phyloP scores from a whole-genome alignment of 2,797 vertebrate species.

The Mormyrops boulengeri region DNA sequence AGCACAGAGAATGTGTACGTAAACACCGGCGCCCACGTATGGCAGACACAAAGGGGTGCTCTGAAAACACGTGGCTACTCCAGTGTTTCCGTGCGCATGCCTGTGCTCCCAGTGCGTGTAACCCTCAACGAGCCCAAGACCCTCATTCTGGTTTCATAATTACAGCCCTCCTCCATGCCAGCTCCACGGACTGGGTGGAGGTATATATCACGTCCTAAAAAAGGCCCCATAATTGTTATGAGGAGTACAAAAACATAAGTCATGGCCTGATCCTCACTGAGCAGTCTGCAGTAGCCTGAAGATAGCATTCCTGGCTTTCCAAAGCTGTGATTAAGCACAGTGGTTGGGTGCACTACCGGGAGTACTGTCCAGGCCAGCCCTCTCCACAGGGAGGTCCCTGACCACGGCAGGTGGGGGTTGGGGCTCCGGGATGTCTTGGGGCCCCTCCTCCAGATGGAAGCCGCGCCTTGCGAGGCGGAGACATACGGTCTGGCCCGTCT shows the following conservation, averaged over 20 bases:
- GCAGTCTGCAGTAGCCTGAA: neutral
- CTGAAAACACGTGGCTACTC: neutral
- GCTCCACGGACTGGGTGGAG: slow-evolving; percentile 17
- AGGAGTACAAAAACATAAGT: neutral
- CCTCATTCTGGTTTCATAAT: slow-evolving; percentile 6
- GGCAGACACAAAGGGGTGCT: neutral
- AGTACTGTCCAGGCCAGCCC: slow-evolving; percentile 27
- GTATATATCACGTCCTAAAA: slow-evolving; percentile 13
- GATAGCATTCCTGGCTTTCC: neutral
- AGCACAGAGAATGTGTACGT: neutral
- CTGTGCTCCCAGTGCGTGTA: neutral
- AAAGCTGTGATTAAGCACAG: neutral
- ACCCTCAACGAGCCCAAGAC: neutral
- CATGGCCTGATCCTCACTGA: neutral
- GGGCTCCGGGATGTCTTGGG: slow-evolving; percentile 37
- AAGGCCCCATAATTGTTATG: slow-evolving; percentile 10
- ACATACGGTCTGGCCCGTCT: slow-evolving; percentile 81
- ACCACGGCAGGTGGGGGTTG: slow-evolving; percentile 41
- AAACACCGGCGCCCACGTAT: neutral
- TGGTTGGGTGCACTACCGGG: slow-evolving; percentile 44
- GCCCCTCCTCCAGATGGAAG: slow-evolving; percentile 65
- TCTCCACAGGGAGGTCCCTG: slow-evolving; percentile 45
- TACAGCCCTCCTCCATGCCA: neutral
- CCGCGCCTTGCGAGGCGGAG: slow-evolving; percentile 79
- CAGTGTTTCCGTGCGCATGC: neutral